A percentile compares a stretch with the other conserved stretches of the same genome.
Conservation (phyloP, 2,888 invertebrate species). For the Macrosoma leucophasiata region DNA sequence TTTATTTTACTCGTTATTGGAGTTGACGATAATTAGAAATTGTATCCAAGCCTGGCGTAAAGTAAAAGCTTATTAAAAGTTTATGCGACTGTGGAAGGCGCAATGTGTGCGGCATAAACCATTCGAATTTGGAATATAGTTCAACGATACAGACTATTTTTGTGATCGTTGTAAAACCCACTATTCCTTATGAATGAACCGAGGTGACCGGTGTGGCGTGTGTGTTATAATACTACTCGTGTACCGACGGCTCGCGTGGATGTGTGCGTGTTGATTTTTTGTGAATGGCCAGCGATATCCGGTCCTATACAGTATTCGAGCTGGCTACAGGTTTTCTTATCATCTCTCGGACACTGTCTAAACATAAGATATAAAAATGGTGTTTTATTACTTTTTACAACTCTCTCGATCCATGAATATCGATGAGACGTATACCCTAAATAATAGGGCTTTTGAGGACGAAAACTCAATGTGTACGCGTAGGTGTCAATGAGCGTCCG, state of each 20-base stretch:
- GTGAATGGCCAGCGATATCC: slow-evolving; percentile 73
- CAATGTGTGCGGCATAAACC: no score
- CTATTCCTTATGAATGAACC: slow-evolving; percentile 68
- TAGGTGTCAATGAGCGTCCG: slow-evolving; percentile 61
- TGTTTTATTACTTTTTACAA: slow-evolving; percentile 71
- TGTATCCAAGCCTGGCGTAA: no score
- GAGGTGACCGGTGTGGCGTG: slow-evolving; percentile 45
- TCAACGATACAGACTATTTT: no score
- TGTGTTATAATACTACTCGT: slow-evolving; percentile 37
- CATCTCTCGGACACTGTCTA: slow-evolving; percentile 70
- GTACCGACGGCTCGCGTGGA: slow-evolving; percentile 22
- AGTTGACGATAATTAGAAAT: no score
- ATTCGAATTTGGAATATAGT: no score
- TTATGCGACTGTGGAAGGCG: no score
- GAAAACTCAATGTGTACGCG: slow-evolving; percentile 47
- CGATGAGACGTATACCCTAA: slow-evolving; percentile 57
- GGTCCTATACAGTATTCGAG: slow-evolving; percentile 51
- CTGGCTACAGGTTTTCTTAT: slow-evolving; percentile 70
- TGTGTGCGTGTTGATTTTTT: slow-evolving; percentile 56
- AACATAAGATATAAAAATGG: slow-evolving; percentile 72
- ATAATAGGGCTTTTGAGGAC: slow-evolving; percentile 47
- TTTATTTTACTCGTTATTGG: no score
- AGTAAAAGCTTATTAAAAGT: no score
- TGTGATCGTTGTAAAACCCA: slow-evolving; percentile 51
- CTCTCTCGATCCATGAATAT: slow-evolving; percentile 57